A percentile compares a stretch with the other conserved stretches of the same genome.
phyloP scores from a whole-genome alignment of 2,888 invertebrate species.

The Cheilosia soror region DNA sequence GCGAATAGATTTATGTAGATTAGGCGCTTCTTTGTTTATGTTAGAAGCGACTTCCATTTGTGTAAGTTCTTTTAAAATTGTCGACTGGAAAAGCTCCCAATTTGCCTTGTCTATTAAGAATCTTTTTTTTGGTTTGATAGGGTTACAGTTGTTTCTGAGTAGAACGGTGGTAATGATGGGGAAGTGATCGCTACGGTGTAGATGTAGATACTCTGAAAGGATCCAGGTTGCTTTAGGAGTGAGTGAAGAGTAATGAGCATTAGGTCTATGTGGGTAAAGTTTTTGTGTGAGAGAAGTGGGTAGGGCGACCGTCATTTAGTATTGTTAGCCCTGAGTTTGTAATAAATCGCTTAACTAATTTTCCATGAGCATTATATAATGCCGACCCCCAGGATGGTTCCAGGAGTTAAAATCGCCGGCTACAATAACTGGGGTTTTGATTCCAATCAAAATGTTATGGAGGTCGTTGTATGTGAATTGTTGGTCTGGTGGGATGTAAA shows the following conservation, averaged over 20 bases:
- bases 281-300: no score
- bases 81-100: slow-evolving; percentile 20
- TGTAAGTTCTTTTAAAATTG: slow-evolving; percentile 11
- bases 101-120: slow-evolving; percentile 18
- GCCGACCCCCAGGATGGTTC: not conserved
- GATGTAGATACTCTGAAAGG: slow-evolving; percentile 10
- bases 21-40: slow-evolving; percentile 13
- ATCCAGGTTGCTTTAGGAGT: slow-evolving; percentile 23
- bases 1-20: not conserved
- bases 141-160: not conserved
- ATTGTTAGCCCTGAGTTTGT: slow-evolving; percentile 22
- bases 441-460: no score
- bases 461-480: no score
- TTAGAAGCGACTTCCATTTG: not conserved
- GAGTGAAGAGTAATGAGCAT: not conserved
- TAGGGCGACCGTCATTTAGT: not conserved
- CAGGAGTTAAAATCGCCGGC: not conserved
- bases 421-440: no score
- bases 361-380: slow-evolving; percentile 10
- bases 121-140: not conserved
- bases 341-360: slow-evolving; percentile 46
- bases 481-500: no score
- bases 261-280: no score
- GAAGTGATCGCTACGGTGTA: slow-evolving; percentile 41
- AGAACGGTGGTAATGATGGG: slow-evolving; percentile 25